Conservation (phyloP, 2,888 invertebrate species). For the Bellardia bayeri region DNA sequence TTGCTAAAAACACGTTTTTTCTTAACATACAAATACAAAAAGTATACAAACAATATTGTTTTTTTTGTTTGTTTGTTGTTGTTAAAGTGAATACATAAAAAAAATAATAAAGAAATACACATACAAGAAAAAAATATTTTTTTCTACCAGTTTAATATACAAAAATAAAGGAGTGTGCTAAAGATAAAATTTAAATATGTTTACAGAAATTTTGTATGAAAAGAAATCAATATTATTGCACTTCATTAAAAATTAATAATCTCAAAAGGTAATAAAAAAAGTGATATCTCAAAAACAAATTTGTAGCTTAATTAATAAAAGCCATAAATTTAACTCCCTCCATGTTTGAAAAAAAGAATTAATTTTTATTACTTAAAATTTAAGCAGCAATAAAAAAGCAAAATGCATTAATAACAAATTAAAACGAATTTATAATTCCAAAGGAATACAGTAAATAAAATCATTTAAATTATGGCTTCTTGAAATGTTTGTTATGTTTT, state of each 20-base stretch:
- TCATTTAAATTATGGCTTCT: constrained; percentile 60
- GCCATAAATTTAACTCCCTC: not conserved
- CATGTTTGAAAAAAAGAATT: not conserved
- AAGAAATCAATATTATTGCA: constrained; percentile 63
- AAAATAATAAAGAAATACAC: constrained; percentile 26
- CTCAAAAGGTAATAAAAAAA: constrained; percentile 70
- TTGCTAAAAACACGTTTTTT: constrained; percentile 70
- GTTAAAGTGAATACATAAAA: constrained; percentile 66
- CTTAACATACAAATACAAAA: constrained; percentile 68
- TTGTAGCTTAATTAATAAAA: constrained; percentile 65
- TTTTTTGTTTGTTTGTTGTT: constrained; percentile 61
- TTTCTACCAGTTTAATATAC: constrained; percentile 57
- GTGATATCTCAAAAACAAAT: constrained; percentile 53
- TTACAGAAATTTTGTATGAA: constrained; percentile 38
- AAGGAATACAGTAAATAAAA: constrained; percentile 18
- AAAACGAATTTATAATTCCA: not conserved
- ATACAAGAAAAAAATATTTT: constrained; percentile 38
- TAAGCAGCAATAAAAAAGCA: not conserved
- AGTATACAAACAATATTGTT: constrained; percentile 68
- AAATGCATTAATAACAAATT: constrained; percentile 37
- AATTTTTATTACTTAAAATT: constrained; percentile 40
- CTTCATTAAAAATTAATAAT: constrained; percentile 61
- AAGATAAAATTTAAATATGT: constrained; percentile 61
- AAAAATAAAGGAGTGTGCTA: constrained; percentile 54
- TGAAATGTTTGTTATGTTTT: constrained; percentile 28